Conservation (phyloP, 2,888 invertebrate genomes). For the Parelbella ahira region DNA sequence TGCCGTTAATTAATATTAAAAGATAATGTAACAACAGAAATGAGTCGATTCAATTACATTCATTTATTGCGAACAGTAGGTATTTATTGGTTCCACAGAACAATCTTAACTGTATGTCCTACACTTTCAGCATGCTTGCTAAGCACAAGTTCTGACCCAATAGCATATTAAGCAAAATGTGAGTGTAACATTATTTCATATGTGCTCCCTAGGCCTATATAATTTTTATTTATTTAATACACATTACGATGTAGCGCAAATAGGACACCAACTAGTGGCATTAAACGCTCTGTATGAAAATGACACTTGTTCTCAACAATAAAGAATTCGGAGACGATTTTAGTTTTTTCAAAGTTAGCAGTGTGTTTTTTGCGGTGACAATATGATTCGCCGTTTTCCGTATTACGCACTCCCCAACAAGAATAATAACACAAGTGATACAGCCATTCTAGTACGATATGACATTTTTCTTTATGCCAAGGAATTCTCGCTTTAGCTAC, state of each 20-base stretch:
- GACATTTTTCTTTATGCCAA: not conserved
- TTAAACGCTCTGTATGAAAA: not conserved
- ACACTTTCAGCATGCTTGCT: too few species aligned
- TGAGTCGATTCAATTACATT: not conserved
- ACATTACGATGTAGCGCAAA: not conserved
- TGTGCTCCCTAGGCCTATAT: too few species aligned
- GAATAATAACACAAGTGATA: not conserved
- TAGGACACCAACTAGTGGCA: too few species aligned
- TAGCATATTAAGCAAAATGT: too few species aligned
- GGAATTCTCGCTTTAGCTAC: conserved; percentile 1
- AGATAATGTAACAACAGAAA: too few species aligned
- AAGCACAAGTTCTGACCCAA: too few species aligned
- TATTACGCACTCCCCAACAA: conserved; percentile 8
- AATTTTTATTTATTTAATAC: too few species aligned
- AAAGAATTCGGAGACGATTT: conserved; percentile 7
- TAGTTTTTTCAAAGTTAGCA: conserved; percentile 17
- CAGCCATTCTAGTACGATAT: not conserved
- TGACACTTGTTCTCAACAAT: not conserved
- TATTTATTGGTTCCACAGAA: too few species aligned
- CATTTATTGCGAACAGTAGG: too few species aligned
- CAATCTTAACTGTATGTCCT: too few species aligned
- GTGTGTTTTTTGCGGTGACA: conserved; percentile 16
- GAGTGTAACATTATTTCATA: too few species aligned
- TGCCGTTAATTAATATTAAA: too few species aligned
- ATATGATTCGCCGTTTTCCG: conserved; percentile 10